Conservation (phyloP, 2,888 invertebrate species). For the Cheilosia impressa region DNA sequence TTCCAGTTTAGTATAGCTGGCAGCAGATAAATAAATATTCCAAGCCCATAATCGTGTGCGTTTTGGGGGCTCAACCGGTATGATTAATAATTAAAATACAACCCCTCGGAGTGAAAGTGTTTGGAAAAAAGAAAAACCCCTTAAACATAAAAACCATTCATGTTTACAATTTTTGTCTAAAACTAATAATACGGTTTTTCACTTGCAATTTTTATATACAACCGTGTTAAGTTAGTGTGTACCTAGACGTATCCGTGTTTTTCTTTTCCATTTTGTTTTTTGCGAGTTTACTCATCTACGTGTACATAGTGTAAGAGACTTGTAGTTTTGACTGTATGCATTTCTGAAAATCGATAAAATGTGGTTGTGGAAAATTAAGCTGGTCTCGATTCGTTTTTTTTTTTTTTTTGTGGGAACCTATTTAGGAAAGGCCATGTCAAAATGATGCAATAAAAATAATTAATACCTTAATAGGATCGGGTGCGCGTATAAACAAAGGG, state of each 20-base stretch:
- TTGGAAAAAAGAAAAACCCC: neutral
- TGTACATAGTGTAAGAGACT: constrained; percentile 59
- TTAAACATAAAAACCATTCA: constrained; percentile 1
- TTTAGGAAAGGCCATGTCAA: constrained; percentile 2
- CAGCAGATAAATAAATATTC: neutral
- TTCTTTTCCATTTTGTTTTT: constrained; percentile 4
- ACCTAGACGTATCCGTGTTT: constrained; percentile 58
- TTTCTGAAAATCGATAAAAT: constrained; percentile 75
- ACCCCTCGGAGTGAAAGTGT: constrained; percentile 16
- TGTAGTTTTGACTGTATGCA: constrained; percentile 69
- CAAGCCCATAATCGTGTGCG: constrained; percentile 1
- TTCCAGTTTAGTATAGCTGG: neutral
- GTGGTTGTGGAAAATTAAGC: constrained; percentile 65
- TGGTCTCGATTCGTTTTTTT: neutral
- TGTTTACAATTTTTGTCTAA: constrained; percentile 27
- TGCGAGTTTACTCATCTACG: constrained; percentile 34
- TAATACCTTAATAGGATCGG: constrained; percentile 19
- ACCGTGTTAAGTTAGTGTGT: constrained; percentile 50
- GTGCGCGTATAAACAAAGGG: neutral
- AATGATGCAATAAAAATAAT: constrained; percentile 35
- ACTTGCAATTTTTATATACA: neutral
- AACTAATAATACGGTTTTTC: neutral
- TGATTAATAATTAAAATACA: constrained; percentile 19
- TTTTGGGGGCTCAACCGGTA: constrained; percentile 1
- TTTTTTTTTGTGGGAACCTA: neutral